Conservation (phyloP, 2,797 vertebrate genomes). For the Macropus fuliginosus region DNA sequence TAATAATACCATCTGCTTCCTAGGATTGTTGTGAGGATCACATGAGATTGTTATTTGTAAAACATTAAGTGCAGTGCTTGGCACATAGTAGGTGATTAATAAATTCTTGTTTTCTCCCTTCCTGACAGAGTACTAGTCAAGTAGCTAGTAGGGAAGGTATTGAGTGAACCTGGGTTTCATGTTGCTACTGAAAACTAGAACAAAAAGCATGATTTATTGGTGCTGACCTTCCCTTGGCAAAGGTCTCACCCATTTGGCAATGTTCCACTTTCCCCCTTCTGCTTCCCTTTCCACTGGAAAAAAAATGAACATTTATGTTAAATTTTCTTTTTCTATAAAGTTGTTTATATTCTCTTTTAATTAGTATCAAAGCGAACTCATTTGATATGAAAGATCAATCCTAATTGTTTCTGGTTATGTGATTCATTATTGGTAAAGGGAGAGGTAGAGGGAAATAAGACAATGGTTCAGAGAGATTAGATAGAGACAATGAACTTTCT, state of each 20-base stretch:
- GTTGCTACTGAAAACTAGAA: background rate
- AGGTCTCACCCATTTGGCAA: background rate
- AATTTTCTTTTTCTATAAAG: background rate
- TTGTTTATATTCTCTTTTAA: background rate
- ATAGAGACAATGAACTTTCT: background rate
- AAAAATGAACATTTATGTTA: background rate
- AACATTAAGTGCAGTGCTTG: background rate
- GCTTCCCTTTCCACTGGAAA: background rate
- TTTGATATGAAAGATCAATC: background rate
- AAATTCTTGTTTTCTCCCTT: background rate
- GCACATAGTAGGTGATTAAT: background rate
- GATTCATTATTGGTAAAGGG: background rate
- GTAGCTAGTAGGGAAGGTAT: background rate
- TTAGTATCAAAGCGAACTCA: background rate
- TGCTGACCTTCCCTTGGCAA: background rate
- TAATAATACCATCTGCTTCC: no score
- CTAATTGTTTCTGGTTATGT: background rate
- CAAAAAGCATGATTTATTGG: background rate
- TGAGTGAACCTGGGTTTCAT: background rate
- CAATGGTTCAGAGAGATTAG: background rate
- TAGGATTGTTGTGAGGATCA: background rate
- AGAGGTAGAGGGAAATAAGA: background rate
- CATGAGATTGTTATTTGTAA: background rate
- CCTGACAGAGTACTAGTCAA: background rate
- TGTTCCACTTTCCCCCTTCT: background rate